Percentiles rank a stretch among this genome's conserved stretches.
Evolutionary conservation across 2,797 vertebrate species (phyloP).

Genomic region (Malacoraja senta): DNA sequence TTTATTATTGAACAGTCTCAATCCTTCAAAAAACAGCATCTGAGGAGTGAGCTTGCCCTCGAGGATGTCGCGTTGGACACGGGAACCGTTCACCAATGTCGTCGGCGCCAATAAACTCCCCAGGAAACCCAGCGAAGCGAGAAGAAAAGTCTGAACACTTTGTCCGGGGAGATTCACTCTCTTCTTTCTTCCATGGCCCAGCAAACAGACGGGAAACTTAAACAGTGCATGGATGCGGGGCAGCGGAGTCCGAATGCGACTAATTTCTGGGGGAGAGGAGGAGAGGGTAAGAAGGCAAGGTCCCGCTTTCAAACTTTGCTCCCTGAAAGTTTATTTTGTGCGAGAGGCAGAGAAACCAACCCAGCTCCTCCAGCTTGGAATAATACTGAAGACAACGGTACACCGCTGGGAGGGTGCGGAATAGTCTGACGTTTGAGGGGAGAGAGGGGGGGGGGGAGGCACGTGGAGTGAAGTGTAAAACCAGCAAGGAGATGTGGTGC

Average conservation of each 20-base stretch:
- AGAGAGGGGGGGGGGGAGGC: constrained; percentile 2
- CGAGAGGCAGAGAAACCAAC: not conserved
- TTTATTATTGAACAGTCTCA: not conserved
- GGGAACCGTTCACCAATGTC: not conserved
- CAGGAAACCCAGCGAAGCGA: not conserved
- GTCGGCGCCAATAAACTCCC: not conserved
- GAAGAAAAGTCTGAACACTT: not conserved
- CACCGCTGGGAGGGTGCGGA: not conserved
- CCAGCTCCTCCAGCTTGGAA: not conserved
- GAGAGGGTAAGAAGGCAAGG: too few species aligned
- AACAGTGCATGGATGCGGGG: not conserved
- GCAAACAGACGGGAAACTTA: too few species aligned
- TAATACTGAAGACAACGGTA: not conserved
- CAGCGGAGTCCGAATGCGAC: not conserved
- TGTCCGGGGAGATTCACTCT: not conserved
- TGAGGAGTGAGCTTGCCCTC: not conserved
- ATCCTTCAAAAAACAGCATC: not conserved
- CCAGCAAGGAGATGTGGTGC: constrained; percentile 35
- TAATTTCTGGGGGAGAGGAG: not conserved
- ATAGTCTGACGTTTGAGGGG: not conserved
- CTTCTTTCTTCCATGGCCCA: not conserved
- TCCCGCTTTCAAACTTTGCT: not conserved
- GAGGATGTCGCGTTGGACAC: not conserved
- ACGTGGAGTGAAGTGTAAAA: constrained; percentile 39
- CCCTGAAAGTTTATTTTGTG: not conserved